Evolutionary conservation across 2,113 vertebrate species (phyloP).

Genomic region (Oenanthe melanoleuca): DNA sequence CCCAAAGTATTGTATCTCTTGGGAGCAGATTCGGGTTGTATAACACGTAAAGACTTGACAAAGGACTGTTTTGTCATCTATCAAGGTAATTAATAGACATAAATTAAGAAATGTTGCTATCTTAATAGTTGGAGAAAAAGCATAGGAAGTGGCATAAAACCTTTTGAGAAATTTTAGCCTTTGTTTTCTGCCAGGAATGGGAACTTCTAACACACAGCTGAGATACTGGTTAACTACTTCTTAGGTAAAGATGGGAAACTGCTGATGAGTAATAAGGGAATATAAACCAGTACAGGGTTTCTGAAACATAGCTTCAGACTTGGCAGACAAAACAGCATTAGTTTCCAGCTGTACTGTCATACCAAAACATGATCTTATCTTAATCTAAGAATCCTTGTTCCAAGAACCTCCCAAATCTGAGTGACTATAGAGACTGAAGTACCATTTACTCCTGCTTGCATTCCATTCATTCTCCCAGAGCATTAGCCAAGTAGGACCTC

Average conservation of each 20-base stretch:
- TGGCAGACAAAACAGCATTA: neutral
- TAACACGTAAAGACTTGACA: conserved; percentile 92
- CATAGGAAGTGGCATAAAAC: neutral
- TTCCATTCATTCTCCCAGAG: neutral
- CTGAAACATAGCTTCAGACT: neutral
- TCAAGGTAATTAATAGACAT: conserved; percentile 82
- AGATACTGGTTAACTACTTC: neutral
- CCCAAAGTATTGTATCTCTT: conserved; percentile 93
- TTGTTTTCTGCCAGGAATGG: neutral
- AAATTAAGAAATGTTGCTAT: neutral
- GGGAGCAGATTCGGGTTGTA: conserved; percentile 90
- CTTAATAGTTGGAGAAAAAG: neutral
- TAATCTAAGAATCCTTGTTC: neutral
- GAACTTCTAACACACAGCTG: neutral
- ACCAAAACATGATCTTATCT: neutral
- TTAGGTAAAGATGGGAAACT: neutral
- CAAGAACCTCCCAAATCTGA: neutral
- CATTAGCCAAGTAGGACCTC: neutral
- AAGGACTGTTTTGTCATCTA: conserved; percentile 92
- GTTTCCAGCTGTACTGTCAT: neutral
- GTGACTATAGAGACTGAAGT: neutral
- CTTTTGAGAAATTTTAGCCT: neutral
- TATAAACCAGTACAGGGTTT: neutral
- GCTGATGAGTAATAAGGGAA: neutral
- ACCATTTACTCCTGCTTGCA: neutral